Evolutionary conservation across 2,797 vertebrate genomes (phyloP), one percentile per base, ranked within the genome.

Genomic region (Chromis chromis): DNA sequence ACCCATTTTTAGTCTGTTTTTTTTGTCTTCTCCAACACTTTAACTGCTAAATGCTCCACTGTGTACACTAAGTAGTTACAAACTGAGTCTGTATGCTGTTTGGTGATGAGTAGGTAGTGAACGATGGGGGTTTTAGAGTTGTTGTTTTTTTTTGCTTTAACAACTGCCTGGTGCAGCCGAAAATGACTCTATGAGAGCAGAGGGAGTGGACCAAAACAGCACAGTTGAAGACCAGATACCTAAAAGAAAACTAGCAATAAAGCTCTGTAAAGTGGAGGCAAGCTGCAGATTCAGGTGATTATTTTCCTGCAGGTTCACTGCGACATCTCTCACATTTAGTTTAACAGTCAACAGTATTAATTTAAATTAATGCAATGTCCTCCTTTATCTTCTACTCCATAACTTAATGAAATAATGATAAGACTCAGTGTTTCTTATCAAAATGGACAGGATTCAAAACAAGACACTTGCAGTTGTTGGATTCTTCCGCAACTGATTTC

Each of bases 391-490:
- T 42, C 36, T 33, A 0, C 39, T 48, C 46, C 7, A n/a, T 48
- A 21, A 11, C 8, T 7, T 17, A 5, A 25, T 21, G 21, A 55
- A 49, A 49, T 12, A 48, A 49, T 49, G n/a, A 49, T 7, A 60
- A 40, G 17, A 44, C 12, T 40, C 10, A 50, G 2, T 11, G 25
- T 44, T 46, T 59, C 6, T 27, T 14, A 42, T 62, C 27, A 57
- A 19, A 53, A 61, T 71, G 2, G 7, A 42, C 46, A 70, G 6
- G 60, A 62, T 42, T 76, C 40, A 67, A 63, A 65, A 33, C 1
- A 52, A 24, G 31, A 54, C n/a, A 17, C 9, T 53, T 36, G 14
- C n/a, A 31, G 21, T 19, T 28, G 40, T n/a, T 55, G 28, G 24
- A 62, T 22, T 53, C 14, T 22, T 53, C n/a, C 17, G n/a, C 24